phyloP scores from a whole-genome alignment of 2,113 vertebrate species.

The Psephotus haematonotus region DNA sequence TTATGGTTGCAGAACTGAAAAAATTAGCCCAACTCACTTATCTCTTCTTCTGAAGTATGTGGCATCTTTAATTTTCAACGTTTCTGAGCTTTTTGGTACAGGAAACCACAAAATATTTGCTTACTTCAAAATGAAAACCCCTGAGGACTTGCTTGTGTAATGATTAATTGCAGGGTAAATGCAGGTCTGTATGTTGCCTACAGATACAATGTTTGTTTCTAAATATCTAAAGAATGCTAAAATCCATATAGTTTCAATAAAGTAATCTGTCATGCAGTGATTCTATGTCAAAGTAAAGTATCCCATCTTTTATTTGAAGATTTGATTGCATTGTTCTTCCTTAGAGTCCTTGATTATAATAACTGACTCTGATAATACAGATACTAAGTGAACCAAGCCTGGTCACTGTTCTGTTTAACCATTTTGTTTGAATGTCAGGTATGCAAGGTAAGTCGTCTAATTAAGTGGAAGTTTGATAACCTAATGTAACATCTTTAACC shows the following conservation, averaged over 20 bases:
- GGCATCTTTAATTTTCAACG: background rate
- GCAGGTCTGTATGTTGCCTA: background rate
- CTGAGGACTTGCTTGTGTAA: background rate
- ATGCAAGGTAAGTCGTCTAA: conserved; percentile 24
- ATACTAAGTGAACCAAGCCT: background rate
- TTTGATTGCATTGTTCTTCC: background rate
- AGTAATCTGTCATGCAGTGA: background rate
- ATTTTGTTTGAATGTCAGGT: background rate
- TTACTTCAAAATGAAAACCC: background rate
- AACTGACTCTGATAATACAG: background rate
- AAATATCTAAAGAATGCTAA: background rate
- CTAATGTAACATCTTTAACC: conserved; percentile 61
- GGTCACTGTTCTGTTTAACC: background rate
- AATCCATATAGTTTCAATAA: background rate
- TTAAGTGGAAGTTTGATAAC: conserved; percentile 64
- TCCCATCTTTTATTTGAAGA: background rate
- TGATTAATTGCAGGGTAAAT: background rate
- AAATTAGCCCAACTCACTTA: background rate
- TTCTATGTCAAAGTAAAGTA: background rate
- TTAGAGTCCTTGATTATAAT: background rate
- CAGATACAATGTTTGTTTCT: background rate
- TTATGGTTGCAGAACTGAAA: background rate
- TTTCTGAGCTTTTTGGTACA: background rate
- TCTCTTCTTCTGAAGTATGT: background rate
- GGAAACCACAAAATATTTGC: background rate